A percentile compares a stretch with the other conserved stretches of the same genome.
Evolutionary conservation across 2,888 invertebrate species (phyloP).

Genomic region (Euplagia quadripunctaria): DNA sequence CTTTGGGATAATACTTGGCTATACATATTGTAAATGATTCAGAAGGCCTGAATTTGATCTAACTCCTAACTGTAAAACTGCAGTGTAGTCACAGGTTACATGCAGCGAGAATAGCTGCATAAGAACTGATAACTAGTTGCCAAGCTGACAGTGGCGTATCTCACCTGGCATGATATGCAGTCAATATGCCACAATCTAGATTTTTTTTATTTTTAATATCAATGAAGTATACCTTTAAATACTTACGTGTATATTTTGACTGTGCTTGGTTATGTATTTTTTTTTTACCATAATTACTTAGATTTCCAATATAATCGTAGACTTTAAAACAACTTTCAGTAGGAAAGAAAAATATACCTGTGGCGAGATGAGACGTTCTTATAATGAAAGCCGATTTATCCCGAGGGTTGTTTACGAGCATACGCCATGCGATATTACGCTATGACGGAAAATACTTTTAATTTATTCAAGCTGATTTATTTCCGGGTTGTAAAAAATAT

Average conservation of each 20-base stretch:
- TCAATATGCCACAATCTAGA: neutral
- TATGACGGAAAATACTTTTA: slow-evolving; percentile 69
- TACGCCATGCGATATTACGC: slow-evolving; percentile 57
- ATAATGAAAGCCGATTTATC: neutral
- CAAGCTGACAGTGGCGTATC: too few species aligned
- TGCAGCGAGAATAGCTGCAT: neutral
- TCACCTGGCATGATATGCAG: too few species aligned
- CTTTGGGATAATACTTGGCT: too few species aligned
- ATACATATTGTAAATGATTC: too few species aligned
- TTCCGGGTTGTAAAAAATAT: slow-evolving; percentile 53
- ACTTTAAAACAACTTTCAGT: neutral
- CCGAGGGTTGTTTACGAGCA: slow-evolving; percentile 66
- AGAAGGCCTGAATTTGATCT: neutral
- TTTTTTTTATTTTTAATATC: neutral
- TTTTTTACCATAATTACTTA: neutral
- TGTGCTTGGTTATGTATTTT: neutral
- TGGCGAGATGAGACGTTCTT: slow-evolving; percentile 1
- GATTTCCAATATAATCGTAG: neutral
- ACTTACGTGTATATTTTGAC: neutral
- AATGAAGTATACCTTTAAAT: neutral
- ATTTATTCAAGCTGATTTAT: slow-evolving; percentile 72
- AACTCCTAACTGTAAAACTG: neutral
- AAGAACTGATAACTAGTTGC: neutral
- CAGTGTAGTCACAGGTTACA: neutral
- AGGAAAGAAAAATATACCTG: neutral